Evolutionary conservation across 2,888 invertebrate genomes (phyloP), one percentile per base, ranked within the genome.

Genomic region (Ormyrus pomaceus): DNA sequence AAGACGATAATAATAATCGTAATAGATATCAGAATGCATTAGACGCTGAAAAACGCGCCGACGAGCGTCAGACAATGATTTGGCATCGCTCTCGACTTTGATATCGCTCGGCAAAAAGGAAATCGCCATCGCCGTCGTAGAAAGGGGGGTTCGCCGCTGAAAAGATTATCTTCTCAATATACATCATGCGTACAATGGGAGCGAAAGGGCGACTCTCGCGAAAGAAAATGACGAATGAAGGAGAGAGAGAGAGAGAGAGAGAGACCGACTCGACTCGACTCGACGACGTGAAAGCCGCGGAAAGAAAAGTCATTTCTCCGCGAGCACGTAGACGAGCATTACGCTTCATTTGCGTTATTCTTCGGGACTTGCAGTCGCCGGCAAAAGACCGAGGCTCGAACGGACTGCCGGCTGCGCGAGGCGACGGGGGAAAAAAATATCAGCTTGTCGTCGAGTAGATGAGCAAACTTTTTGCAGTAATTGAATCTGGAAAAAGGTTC

Each of bases 341-440:
- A 72, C 79, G 79, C 79, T 79, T 79, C 79, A 73, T 79, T 79
- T 79, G 79, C 73, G 61, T 73, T 79, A 73, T 69, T 62, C 50
- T 48, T 50, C 45, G 53, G 68, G 51, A 19, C 19, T 19, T 53
- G 59, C n/a, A 13, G n/a, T 61, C 55, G 51, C 61, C 53, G 55
- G 13, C 34, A 48, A 55, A 11, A 13, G 34, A 7, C 34, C 9
- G 34, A 51, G 13, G 59, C 51, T 51, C 5, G 34, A 6, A 10
- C 53, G 45, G 50, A 19, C 19, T 19, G 19, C 19, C 19, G 19
- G 19, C 19, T 19, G 19, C 19, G 19, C 19, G 19, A 19, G 19
- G 19, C 19, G 19, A 6, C 48, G 50, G 45, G 50, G 45, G 61
- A 53, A 53, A 62, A 51, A n/a, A 5, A 55, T 7, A 8, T 34